Conservation (phyloP, 2,113 vertebrate genomes). For the Sinocyclocheilus maitianheensis region DNA sequence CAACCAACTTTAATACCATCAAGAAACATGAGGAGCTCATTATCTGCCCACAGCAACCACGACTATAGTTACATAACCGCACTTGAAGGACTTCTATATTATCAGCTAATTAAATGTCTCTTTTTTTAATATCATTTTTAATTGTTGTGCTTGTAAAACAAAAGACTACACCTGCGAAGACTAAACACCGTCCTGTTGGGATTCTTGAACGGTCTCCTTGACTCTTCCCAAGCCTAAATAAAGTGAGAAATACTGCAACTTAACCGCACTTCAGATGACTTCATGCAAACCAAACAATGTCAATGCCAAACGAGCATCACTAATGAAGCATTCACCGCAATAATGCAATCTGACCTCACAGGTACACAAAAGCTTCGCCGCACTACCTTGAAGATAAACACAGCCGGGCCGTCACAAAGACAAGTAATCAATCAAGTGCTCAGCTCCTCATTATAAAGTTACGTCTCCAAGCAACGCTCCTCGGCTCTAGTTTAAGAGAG, state of each 20-base stretch:
- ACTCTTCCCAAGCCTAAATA: not conserved
- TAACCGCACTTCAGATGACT: not conserved
- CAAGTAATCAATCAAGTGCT: slow-evolving; percentile 22
- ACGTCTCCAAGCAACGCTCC: slow-evolving; percentile 21
- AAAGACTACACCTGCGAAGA: slow-evolving; percentile 15
- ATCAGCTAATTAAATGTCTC: slow-evolving; percentile 5
- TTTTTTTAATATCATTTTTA: not conserved
- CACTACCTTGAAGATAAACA: slow-evolving; percentile 18
- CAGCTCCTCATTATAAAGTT: slow-evolving; percentile 24
- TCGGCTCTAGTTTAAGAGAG: slow-evolving; percentile 13
- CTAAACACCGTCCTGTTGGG: not conserved
- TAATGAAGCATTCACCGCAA: slow-evolving; percentile 40
- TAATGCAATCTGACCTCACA: slow-evolving; percentile 28
- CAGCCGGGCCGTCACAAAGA: not conserved
- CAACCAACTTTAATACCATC: not conserved
- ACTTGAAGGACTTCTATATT: slow-evolving; percentile 12
- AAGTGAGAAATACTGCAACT: not conserved
- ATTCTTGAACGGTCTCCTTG: not conserved
- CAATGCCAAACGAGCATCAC: slow-evolving; percentile 26
- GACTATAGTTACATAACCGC: slow-evolving; percentile 2
- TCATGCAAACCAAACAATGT: slow-evolving; percentile 15
- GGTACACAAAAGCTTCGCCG: slow-evolving; percentile 8
- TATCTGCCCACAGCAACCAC: not conserved
- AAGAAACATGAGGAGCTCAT: not conserved
- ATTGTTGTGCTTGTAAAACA: not conserved